phyloP scores from a whole-genome alignment of 2,113 vertebrate genomes.

The Semnornis frantzii region DNA sequence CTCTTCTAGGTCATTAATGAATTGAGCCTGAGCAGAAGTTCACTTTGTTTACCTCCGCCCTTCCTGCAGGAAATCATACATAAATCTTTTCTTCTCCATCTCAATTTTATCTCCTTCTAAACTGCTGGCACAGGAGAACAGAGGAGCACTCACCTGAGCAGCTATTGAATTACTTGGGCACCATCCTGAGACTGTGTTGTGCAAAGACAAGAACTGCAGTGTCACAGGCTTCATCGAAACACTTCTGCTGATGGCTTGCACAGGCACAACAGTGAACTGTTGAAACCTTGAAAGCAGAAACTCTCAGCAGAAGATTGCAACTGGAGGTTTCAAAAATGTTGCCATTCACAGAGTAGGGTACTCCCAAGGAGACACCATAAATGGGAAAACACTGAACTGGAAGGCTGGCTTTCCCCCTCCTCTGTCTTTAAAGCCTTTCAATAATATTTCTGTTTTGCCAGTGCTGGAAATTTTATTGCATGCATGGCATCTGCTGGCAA shows the following conservation, averaged over 20 bases:
- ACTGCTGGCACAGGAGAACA: neutral
- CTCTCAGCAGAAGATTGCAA: neutral
- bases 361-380: neutral
- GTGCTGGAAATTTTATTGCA: neutral
- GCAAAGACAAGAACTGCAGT: neutral
- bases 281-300: neutral
- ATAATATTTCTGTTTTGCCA: neutral
- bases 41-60: neutral
- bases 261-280: neutral
- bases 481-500: neutral
- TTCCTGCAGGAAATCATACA: neutral
- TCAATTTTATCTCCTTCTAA: neutral
- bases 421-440: constrained; percentile 6
- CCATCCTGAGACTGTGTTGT: neutral
- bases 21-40: neutral
- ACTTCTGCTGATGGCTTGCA: neutral
- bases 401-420: neutral
- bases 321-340: neutral
- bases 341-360: neutral
- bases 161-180: neutral
- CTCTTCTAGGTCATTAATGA: too few relatives aligned
- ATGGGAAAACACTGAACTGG: neutral
- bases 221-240: neutral
- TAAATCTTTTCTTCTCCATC: neutral
- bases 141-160: neutral